Evolutionary conservation across 2,888 invertebrate genomes (phyloP), one percentile per base, ranked within the genome.

Genomic region (Drosophila meridiana): DNA sequence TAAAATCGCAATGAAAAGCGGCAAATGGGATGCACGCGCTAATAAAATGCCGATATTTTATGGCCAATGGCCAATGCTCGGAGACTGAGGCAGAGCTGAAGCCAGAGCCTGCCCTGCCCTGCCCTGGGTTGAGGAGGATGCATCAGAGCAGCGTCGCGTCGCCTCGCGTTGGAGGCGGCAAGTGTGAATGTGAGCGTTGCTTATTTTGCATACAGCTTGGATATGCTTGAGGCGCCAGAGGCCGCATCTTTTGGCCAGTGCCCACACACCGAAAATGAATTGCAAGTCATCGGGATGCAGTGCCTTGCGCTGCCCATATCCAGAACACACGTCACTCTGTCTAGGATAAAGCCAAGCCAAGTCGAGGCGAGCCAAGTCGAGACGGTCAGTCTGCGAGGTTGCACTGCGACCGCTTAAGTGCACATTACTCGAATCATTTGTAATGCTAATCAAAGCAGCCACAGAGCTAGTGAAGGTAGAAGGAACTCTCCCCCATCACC

Each of bases 1-100:
- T 90, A 90, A 90, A 91, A 90, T 87, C 89, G 87, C 89, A 90
- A 90, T 89, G 87, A 90, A 85, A 85, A 90, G 90, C 88, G 87
- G 90, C 87, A 88, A 89, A 88, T 88, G 86, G 89, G 82, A 85
- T 87, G 89, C 87, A 89, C 90, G 89, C 87, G 89, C 89, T 89
- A 89, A 89, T 89, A 89, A 89, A 89, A 89, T 89, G 87, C 80
- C 86, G 89, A 90, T 90, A 87, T 87, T 90, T 90, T 89, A 90
- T 85, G 86, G 87, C 74, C 78, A 73, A 63, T 57, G 42, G 66
- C 65, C 63, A 69, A 57, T 69, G 69, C 42, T 43, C 60, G 38
- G 20, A 20, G 52, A 3, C 52, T 26, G 34, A 38, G 56, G 20
- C 59, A 52, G 32, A 47, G 4, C 40, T 14, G 14, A 36, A 42